phyloP scores from a whole-genome alignment of 2,113 vertebrate genomes.

The Poecile atricapillus region DNA sequence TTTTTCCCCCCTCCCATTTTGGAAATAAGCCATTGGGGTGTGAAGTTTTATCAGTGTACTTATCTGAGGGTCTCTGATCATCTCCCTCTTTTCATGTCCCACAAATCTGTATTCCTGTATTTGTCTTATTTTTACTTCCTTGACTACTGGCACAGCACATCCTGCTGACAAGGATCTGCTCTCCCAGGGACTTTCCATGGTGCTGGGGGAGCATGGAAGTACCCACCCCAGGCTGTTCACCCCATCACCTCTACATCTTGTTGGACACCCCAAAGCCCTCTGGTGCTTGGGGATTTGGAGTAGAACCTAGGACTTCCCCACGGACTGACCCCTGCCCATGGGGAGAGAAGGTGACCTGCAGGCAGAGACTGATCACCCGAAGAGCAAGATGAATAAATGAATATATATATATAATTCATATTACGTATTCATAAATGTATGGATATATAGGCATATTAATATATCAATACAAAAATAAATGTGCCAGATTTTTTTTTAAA shows the following conservation, averaged over 20 bases:
- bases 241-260: accelerated
- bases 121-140: not conserved
- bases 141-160: not conserved
- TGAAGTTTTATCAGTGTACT: not conserved
- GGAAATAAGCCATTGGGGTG: not conserved
- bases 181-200: not conserved
- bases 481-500: not conserved
- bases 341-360: not conserved
- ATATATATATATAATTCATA: not conserved
- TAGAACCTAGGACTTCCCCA: not conserved
- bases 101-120: not conserved
- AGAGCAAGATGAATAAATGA: not conserved
- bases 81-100: not conserved
- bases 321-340: not conserved
- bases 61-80: not conserved
- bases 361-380: not conserved
- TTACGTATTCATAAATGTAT: not conserved
- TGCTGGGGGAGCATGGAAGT: accelerated
- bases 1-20: not conserved
- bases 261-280: not conserved
- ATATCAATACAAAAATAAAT: not conserved
- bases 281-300: not conserved
- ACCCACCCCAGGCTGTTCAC: not conserved
- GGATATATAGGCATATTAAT: not conserved
- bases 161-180: not conserved